phyloP scores from a whole-genome alignment of 2,797 vertebrate genomes.

The Petrocephalus sullivani region DNA sequence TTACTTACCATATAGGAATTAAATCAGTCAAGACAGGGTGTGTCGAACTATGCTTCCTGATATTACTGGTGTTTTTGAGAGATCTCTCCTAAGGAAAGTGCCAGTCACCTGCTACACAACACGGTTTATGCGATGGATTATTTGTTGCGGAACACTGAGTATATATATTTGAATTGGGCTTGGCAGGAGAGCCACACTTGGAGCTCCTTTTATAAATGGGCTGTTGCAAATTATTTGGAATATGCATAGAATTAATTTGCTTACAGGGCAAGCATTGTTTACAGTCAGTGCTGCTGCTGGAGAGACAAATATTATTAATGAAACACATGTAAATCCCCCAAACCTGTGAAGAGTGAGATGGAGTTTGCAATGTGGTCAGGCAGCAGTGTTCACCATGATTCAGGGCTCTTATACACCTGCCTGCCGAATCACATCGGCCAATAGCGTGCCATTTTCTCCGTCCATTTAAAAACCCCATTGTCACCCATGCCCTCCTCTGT shows the following conservation, averaged over 20 bases:
- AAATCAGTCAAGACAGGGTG: background rate
- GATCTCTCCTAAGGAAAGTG: background rate
- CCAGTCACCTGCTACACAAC: background rate
- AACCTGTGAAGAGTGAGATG: background rate
- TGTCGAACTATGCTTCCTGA: background rate
- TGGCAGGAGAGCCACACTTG: background rate
- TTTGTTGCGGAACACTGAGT: background rate
- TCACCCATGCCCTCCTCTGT: background rate
- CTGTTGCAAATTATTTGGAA: background rate
- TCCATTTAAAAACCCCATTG: background rate
- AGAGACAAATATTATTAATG: background rate
- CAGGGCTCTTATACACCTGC: background rate
- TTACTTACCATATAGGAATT: background rate
- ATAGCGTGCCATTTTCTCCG: background rate
- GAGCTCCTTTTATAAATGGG: background rate
- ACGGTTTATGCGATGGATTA: background rate
- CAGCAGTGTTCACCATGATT: background rate
- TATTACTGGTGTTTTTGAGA: background rate
- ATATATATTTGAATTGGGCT: background rate
- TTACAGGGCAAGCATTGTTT: background rate
- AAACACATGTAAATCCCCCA: background rate
- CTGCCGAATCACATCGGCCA: background rate
- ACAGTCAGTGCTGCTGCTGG: background rate
- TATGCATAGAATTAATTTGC: background rate
- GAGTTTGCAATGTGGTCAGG: background rate